Evolutionary conservation across 2,113 vertebrate genomes (phyloP), one percentile per base, ranked within the genome.

Genomic region (Papio anubis): DNA sequence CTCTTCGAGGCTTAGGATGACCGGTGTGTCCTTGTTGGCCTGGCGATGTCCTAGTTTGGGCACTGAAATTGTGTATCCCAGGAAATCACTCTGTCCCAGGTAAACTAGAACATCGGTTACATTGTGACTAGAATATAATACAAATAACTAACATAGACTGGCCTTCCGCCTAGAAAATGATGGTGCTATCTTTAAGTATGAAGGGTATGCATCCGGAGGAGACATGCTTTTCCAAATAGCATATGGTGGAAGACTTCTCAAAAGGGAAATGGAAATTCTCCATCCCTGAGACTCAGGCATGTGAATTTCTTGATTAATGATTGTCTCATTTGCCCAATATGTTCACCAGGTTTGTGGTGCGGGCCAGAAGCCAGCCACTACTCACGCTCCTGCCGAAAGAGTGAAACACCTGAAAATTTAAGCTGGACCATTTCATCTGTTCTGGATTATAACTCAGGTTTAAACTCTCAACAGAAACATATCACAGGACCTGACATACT

Each of bases 281-380:
- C 76, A 75, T 75, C 30, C 23, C 25, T 38, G 57, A 95, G 25
- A n/a, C 9, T 23, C 8, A 72, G 52, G 55, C 23, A 57, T 45
- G 9, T 0, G 13, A 90, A 30, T 18, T 66, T 88, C 52, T 92
- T 96, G 48, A 96, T 90, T 93, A 87, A 84, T 27, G 27, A 59
- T 8, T 38, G 2, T 88, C 43, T 61, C 1, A 8, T 61, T 59
- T 91, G 43, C 16, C 68, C 64, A 95, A 45, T 88, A 95, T 38
- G 43, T 82, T 95, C 64, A n/a, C 80, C 23, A 48, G 52, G 35
- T 86, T 43, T 92, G 45, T 9, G 12, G 20, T 45, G 14, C 5
- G 5, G 70, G 45, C 43, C 70, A 52, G 55, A 64, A 21, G 85
- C 48, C 86, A 85, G 38, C 16, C 13, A 57, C 11, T n/a, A 27